Base-by-base conservation (phyloP, 2,797 vertebrate species). In the Florisuga fusca region DNA sequence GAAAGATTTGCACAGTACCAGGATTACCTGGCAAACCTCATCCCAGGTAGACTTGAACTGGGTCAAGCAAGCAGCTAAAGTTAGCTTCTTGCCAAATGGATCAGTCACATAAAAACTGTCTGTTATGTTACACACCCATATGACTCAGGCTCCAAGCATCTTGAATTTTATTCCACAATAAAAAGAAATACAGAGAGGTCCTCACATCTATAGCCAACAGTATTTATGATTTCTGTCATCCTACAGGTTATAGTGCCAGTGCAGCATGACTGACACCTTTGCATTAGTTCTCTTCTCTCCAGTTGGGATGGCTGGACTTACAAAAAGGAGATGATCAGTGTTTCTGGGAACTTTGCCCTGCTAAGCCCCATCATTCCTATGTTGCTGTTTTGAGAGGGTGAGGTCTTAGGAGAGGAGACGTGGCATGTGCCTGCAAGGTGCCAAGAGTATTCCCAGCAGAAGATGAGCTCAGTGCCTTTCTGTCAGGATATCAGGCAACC, bases 111-210 rank as follows among this genome's bases (percentile, higher is more conserved):
- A 84, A 83, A 92, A 91, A 79, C 41, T 61, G 12, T 50, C 76
- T 68, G 63, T 87, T 23, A 34, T 2, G 1, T 76, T 84, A 85
- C 85, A 95, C 80, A 0, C 94, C 95, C 90, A 5, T 75, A 81
- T 96, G 95, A 96, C 80, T 96, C 92, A 95, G 76, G 54, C 23
- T 94, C 9, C 66, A 63, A 48, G 29, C 63, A 88, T 91, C 66
- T 82, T 94, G 76, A 72, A 19, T 66, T 92, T 93, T 94, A 69
- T 91, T 89, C 87, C 83, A 78, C 55, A 91, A 67, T 63, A 50
- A 81, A 94, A 91, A n/a, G 29, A 54, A 77, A 27, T 25, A 81
- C 50, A 84, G 53, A 89, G 26, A 69, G 67, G 19, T 46, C 51
- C 84, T 81, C 2, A 1, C 12, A 78, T 51, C 66, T 7, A 3